Base-by-base conservation (phyloP, 2,113 vertebrate species). In the Chaenogobius annularis region DNA sequence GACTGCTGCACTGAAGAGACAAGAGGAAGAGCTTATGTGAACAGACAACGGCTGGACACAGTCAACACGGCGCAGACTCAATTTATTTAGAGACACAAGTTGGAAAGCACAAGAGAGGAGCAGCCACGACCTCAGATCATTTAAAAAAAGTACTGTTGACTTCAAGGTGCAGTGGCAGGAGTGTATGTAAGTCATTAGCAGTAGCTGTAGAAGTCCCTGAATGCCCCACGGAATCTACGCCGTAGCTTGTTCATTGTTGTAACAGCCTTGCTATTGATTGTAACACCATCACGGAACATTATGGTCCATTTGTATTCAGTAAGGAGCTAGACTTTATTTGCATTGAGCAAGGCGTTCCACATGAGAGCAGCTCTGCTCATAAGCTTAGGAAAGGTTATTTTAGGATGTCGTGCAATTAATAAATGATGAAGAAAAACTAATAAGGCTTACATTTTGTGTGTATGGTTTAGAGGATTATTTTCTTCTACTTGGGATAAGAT, bases 1-100 rank as follows among this genome's bases (percentile, higher is more conserved):
- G 98, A 99, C 95, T 99, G 98, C 94, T 99, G 98, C 93, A 99
- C 98, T 99, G 95, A 63, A 75, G 89, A 86, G 64, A 71, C 73
- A 82, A 31, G 58, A 23, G 67, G 54, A 69, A 64, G 77, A 17
- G 46, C 65, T 66, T 31, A 76, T 78, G 74, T 81, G 71, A 15
- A 59, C 50, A 71, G 77, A 80, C 69, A 59, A 23, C 48, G 72
- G 64, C 54, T 70, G 17, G 59, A 74, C 52, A 73, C 26, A 52
- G 63, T 75, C 64, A 76, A 65, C 64, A 56, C 19, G 50, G 58
- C 26, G 69, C 65, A 56, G 73, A 44, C 72, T 65, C 52, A 9
- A 52, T 81, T 72, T 37, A 77, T 79, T 80, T 43, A 65, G 62
- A 75, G 20, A 11, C 44, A 56, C 17, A 1, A 55, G 59, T 69